A percentile compares a stretch with the other conserved stretches of the same genome.
phyloP scores from a whole-genome alignment of 2,113 vertebrate species.

The Chamaea fasciata region DNA sequence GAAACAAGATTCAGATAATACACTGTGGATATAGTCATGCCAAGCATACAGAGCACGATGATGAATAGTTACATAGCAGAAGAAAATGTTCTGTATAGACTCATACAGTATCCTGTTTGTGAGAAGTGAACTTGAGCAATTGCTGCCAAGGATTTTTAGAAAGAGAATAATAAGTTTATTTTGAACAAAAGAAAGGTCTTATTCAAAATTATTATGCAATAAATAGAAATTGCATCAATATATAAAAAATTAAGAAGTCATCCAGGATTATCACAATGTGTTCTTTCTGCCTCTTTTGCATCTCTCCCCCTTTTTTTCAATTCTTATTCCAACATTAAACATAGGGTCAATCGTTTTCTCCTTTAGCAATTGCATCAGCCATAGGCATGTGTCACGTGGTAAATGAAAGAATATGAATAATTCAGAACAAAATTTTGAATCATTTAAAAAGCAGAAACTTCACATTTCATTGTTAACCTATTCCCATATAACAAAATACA shows the following conservation, averaged over 20 bases:
- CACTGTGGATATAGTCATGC: background rate
- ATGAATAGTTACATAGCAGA: background rate
- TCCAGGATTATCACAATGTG: background rate
- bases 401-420: conserved; percentile 23
- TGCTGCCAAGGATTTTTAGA: background rate
- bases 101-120: background rate
- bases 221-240: background rate
- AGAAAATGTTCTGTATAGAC: background rate
- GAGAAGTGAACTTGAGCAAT: background rate
- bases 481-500: background rate
- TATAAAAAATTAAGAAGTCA: background rate
- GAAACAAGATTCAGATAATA: background rate
- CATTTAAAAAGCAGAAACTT: conserved; percentile 6
- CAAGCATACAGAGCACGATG: background rate
- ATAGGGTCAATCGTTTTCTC: background rate
- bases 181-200: background rate
- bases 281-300: background rate
- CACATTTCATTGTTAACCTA: background rate
- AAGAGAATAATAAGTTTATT: background rate
- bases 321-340: background rate
- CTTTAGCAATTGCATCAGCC: conserved; percentile 57
- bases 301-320: background rate
- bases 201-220: background rate
- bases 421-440: background rate
- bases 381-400: background rate